Evolutionary conservation across 2,888 invertebrate species (phyloP), one percentile per base, ranked within the genome.

Genomic region (Folsomia candida): DNA sequence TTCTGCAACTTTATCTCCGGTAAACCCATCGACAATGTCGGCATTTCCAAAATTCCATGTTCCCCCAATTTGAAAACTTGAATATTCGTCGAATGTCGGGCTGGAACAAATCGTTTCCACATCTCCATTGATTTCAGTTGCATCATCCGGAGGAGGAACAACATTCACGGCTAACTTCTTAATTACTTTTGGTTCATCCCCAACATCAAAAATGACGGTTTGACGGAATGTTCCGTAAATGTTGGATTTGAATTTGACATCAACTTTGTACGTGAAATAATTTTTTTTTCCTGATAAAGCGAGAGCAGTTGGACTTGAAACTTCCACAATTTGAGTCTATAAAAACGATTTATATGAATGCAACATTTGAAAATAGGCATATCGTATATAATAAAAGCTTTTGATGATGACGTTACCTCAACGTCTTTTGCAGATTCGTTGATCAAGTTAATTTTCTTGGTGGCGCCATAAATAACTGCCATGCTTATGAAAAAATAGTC

Each of bases 161-260:
- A 91, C 90, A 82, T 92, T 92, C 2, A 91, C 90, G 81, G 90
- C 90, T 26, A 92, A 83, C 81, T 89, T 88, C 75, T 88, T 87
- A 6, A 89, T 87, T 25, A 88, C 85, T 59, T 77, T 78, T 0
- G 89, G 89, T 80, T 88, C 87, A 66, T 83, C 82, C 1, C 90
- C 90, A 81, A 91, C 89, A 82, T 91, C 91, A 82, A 92, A 90
- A 2, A 91, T 88, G 1, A 92, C 85, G 1, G 90, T 88, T 82
- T 93, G 92, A 1, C 90, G 86, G 82, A 91, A 92, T 2, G 91
- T 91, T 26, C 89, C 92, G 81, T 89, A 92, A 70, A 91, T 89
- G 76, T 89, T 88, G 0, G 90, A 89, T 67, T 86, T 85, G 82
- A 90, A 90, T 62, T 85, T 84, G 54, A 90, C 84, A 65, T 85